phyloP scores from a whole-genome alignment of 2,113 vertebrate species.

The Lophius piscatorius region DNA sequence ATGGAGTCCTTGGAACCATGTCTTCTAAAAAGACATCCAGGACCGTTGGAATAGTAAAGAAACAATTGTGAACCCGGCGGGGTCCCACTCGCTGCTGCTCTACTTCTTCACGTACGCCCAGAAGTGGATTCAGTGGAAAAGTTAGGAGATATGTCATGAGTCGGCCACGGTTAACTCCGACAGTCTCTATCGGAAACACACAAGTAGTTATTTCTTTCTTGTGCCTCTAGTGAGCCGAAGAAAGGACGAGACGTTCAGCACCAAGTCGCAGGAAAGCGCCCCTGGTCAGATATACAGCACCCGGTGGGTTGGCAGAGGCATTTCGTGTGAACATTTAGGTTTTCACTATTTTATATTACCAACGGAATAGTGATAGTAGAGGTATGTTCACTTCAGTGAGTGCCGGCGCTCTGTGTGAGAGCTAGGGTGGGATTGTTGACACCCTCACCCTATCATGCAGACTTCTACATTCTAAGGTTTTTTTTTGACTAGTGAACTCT shows the following conservation, averaged over 20 bases:
- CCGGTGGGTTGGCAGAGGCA: constrained; percentile 10
- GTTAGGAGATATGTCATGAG: constrained; percentile 54
- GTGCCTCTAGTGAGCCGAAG: constrained; percentile 53
- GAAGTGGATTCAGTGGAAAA: constrained; percentile 47
- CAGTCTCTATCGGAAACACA: constrained; percentile 55
- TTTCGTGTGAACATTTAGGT: not conserved
- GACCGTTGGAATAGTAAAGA: constrained; percentile 57
- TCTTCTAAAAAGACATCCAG: too few relatives aligned
- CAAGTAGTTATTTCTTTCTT: constrained; percentile 77
- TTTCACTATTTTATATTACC: too few relatives aligned
- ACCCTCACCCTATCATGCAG: not conserved
- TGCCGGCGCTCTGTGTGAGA: too few relatives aligned
- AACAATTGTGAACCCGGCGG: constrained; percentile 65
- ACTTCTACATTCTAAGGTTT: not conserved
- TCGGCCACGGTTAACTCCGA: constrained; percentile 46
- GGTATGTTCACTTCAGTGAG: too few relatives aligned
- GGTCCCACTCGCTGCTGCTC: constrained; percentile 57
- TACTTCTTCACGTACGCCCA: constrained; percentile 69
- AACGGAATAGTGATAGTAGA: too few relatives aligned
- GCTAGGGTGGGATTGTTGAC: constrained; percentile 1
- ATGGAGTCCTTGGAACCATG: too few relatives aligned
- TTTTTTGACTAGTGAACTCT: not conserved
- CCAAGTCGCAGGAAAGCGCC: constrained; percentile 84
- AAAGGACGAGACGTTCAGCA: constrained; percentile 81
- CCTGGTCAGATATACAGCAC: constrained; percentile 58